phyloP scores from a whole-genome alignment of 2,888 invertebrate genomes.

The Argyresthia albistria region DNA sequence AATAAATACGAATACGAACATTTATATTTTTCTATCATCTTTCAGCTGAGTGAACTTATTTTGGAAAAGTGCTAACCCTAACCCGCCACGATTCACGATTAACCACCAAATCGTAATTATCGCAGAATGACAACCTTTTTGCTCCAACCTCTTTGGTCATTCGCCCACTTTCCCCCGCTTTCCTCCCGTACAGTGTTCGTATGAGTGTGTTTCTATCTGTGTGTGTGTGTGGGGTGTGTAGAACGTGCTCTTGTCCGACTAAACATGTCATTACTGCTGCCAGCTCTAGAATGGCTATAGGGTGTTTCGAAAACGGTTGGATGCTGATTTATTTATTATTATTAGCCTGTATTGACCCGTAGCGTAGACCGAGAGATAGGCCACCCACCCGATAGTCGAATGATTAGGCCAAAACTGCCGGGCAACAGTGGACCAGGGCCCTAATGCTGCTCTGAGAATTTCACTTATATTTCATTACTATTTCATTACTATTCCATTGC shows the following conservation, averaged over 20 bases:
- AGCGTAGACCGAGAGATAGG: no score
- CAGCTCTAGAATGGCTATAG: slow-evolving; percentile 16
- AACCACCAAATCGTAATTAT: no score
- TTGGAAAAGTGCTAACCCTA: background rate
- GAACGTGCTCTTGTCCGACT: slow-evolving; percentile 25
- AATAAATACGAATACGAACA: no score
- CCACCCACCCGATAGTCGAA: no score
- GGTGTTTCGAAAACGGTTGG: slow-evolving; percentile 11
- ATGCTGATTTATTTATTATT: no score
- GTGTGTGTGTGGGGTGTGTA: slow-evolving; percentile 2
- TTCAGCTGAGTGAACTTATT: background rate
- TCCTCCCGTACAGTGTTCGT: background rate
- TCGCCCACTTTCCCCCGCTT: slow-evolving; percentile 2
- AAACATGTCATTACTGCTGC: slow-evolving; percentile 42
- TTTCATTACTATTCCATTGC: no score
- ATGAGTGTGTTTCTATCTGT: background rate
- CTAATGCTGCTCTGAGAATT: no score
- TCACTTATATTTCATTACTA: no score
- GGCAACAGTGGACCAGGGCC: no score
- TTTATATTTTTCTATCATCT: no score
- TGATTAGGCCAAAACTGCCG: no score
- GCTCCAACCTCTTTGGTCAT: slow-evolving; percentile 10
- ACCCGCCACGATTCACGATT: background rate
- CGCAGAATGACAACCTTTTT: background rate
- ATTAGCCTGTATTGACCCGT: no score